phyloP scores from a whole-genome alignment of 2,797 vertebrate species.

The Pterois miles region DNA sequence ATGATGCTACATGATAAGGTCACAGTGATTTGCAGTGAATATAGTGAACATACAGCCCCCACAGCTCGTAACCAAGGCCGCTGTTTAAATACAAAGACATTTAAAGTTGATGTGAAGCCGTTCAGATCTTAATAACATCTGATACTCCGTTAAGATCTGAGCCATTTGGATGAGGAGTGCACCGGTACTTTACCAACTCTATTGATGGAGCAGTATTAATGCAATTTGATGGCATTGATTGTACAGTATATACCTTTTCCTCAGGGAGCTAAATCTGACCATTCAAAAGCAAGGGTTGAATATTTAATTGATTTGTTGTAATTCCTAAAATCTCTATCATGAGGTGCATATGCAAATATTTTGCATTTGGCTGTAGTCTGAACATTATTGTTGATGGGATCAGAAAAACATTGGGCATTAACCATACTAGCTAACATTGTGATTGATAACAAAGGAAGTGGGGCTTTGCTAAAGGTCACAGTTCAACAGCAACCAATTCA shows the following conservation, averaged over 20 bases:
- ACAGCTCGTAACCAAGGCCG: slow-evolving; percentile 14
- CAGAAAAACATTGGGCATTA: slow-evolving; percentile 26
- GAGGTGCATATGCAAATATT: neutral
- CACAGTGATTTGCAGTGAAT: slow-evolving; percentile 31
- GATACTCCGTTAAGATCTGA: slow-evolving; percentile 17
- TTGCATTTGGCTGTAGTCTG: slow-evolving; percentile 31
- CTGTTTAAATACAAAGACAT: slow-evolving; percentile 24
- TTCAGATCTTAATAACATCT: slow-evolving; percentile 10
- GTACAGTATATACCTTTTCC: slow-evolving; percentile 53
- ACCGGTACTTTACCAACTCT: slow-evolving; percentile 24
- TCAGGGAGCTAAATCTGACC: slow-evolving; percentile 69
- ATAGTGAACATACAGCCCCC: slow-evolving; percentile 37
- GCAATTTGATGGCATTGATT: slow-evolving; percentile 49
- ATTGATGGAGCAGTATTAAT: slow-evolving; percentile 41
- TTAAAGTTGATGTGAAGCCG: slow-evolving; percentile 7
- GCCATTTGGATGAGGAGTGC: slow-evolving; percentile 23
- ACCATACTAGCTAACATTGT: slow-evolving; percentile 2
- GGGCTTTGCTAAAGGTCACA: slow-evolving; percentile 31
- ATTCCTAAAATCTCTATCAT: slow-evolving; percentile 23
- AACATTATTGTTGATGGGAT: slow-evolving; percentile 12
- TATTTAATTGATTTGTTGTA: slow-evolving; percentile 24
- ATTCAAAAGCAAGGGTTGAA: slow-evolving; percentile 43
- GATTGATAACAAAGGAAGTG: slow-evolving; percentile 6
- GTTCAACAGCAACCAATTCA: slow-evolving; percentile 9
- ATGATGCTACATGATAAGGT: slow-evolving; percentile 77